Evolutionary conservation across 2,797 vertebrate species (phyloP), one percentile per base, ranked within the genome.

Genomic region (Sebastes dallii): DNA sequence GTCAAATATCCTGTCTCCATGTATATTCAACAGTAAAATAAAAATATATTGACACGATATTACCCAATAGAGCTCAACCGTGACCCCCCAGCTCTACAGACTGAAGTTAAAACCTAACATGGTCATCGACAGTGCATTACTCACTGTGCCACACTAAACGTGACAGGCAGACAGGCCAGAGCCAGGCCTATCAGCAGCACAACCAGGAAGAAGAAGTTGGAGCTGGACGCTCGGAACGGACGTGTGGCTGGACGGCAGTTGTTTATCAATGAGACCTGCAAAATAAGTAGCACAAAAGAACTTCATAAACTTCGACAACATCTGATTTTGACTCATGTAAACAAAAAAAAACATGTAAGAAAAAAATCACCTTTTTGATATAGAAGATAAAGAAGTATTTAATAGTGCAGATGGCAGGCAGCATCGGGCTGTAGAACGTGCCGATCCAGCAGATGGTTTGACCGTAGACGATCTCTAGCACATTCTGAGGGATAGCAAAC

Each of bases 391-490:
- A 92, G 80, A 99, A 96, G 89, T 98, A 99, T 84, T 99, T 99
- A 61, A 99, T 78, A 20, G 96, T 97, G 84, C 97, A 97, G 86
- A 99, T 97, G 61, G 96, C 97, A 8, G 98, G 98, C 42, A 99
- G 96, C 52, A 99, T 89, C 0, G 98, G 98, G 59, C 97, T 97
- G 94, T 98, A 99, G 91, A 97, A 99, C 0, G 97, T 96, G 75
- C 98, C 98, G 0, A 99, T 98, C 98, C 98, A 99, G 92, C 98
- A 99, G 86, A 99, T 97, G 22, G 98, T 99, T 88, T 99, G 98
- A 9, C 98, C 98, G 0, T 99, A 99, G 75, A 99, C 95, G 0
- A 99, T 98, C 82, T 97, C 97, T 61, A 99, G 92, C 5, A 99
- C 98, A 0, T 98, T 99, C 75, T 98, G 96, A 60, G 98, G 97